Percentiles rank a stretch among this genome's conserved stretches.
Evolutionary conservation across 1,140 invertebrate genomes (phyloP).

Genomic region (Drosophila micromelanica): DNA sequence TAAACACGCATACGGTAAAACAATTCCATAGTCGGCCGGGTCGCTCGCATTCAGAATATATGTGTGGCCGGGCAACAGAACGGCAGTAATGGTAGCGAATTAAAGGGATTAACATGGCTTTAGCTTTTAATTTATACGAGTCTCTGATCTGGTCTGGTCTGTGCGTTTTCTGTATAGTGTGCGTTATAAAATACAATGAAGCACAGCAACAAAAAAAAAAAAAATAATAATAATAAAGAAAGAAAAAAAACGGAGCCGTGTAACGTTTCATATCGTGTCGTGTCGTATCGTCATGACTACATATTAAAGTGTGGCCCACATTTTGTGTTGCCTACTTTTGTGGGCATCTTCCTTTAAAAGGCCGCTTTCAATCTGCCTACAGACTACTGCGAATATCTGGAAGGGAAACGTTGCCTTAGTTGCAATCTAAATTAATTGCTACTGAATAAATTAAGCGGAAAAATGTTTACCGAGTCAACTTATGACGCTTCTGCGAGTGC

Average conservation of each 20-base stretch:
- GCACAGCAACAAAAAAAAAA: conserved; percentile 21
- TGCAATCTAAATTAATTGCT: conserved; percentile 81
- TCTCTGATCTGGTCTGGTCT: conserved; percentile 33
- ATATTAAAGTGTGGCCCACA: conserved; percentile 46
- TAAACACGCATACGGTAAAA: conserved; percentile 25
- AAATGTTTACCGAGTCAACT: conserved; percentile 77
- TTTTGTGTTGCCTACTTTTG: conserved; percentile 48
- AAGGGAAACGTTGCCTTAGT: conserved; percentile 63
- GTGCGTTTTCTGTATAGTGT: neutral
- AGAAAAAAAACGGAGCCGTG: conserved; percentile 22
- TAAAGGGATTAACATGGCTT: conserved; percentile 75
- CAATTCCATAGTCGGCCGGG: conserved; percentile 2
- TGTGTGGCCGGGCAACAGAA: conserved; percentile 26
- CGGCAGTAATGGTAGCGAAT: conserved; percentile 58
- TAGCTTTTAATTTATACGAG: conserved; percentile 74
- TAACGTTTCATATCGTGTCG: conserved; percentile 3
- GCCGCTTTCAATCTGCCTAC: neutral
- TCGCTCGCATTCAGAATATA: conserved; percentile 28
- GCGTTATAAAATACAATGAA: conserved; percentile 47
- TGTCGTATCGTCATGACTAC: neutral
- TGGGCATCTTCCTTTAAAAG: conserved; percentile 36
- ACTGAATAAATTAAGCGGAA: conserved; percentile 81
- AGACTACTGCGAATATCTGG: neutral
- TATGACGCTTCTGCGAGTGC: conserved; percentile 74
- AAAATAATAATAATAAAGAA: too few species aligned